Percentiles rank a stretch among this genome's conserved stretches.
Conservation (phyloP, 2,797 vertebrate genomes). For the Argya squamiceps region DNA sequence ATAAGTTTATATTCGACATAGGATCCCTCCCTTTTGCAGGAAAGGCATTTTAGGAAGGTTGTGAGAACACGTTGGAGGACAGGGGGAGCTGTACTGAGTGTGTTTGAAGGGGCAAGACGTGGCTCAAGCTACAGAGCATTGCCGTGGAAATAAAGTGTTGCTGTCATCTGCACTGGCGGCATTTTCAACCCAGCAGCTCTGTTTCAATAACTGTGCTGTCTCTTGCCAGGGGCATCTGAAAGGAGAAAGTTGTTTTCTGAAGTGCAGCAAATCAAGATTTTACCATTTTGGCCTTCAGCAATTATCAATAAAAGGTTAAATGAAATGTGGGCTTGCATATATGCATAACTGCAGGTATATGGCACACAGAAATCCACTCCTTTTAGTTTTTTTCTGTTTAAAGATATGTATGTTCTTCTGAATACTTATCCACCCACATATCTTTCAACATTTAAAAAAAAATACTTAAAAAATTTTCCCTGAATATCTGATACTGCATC, state of each 20-base stretch:
- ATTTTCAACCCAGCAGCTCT: neutral
- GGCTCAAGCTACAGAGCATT: neutral
- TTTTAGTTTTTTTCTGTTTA: neutral
- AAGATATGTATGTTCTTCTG: neutral
- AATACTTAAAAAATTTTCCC: neutral
- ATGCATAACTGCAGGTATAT: neutral
- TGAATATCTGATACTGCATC: neutral
- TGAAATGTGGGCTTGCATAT: neutral
- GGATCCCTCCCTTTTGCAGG: neutral
- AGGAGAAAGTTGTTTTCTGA: neutral
- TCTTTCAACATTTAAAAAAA: neutral
- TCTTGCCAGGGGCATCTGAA: neutral
- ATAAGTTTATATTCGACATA: neutral
- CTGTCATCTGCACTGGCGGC: neutral
- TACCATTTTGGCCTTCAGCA: neutral
- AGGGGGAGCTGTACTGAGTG: neutral
- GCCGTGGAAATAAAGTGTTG: neutral
- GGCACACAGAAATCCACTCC: neutral
- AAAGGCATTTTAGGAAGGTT: neutral
- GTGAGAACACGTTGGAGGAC: neutral
- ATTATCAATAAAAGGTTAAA: neutral
- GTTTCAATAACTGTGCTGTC: neutral
- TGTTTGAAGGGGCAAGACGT: neutral
- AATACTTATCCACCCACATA: neutral
- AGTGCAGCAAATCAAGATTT: neutral